Percentiles rank a stretch among this genome's conserved stretches.
Conservation (phyloP, 2,888 invertebrate genomes). For the Protonemura montana region DNA sequence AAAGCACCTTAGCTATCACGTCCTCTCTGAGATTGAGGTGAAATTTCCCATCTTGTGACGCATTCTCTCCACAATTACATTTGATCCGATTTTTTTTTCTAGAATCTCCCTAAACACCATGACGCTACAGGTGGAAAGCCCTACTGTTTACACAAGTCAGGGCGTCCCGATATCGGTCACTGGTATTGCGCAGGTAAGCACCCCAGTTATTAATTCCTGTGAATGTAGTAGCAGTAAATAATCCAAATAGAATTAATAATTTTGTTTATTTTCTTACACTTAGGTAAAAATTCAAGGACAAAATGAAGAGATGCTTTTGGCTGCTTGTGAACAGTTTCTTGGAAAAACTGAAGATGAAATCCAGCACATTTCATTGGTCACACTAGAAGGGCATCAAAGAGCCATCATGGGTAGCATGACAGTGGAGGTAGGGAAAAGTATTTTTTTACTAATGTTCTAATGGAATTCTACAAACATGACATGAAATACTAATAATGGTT, state of each 20-base stretch:
- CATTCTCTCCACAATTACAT: background rate
- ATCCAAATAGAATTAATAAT: background rate
- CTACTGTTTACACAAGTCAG: slow-evolving; percentile 94
- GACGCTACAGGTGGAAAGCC: slow-evolving; percentile 95
- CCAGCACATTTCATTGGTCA: slow-evolving; percentile 89
- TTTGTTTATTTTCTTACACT: slow-evolving; percentile 50
- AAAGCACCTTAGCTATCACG: slow-evolving; percentile 44
- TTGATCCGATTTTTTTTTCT: slow-evolving; percentile 45
- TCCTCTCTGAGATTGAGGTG: background rate
- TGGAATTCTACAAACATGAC: background rate
- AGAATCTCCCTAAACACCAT: slow-evolving; percentile 96
- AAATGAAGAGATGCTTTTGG: slow-evolving; percentile 87
- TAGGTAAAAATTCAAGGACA: slow-evolving; percentile 89
- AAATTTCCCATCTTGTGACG: background rate
- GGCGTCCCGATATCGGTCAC: slow-evolving; percentile 97
- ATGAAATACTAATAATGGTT: background rate
- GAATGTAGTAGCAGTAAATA: background rate
- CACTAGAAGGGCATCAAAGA: slow-evolving; percentile 91
- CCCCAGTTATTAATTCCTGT: no score
- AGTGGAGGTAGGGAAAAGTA: slow-evolving; percentile 69
- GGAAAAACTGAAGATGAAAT: slow-evolving; percentile 89
- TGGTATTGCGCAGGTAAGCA: slow-evolving; percentile 90
- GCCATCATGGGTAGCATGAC: slow-evolving; percentile 98
- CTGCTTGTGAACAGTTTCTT: slow-evolving; percentile 93
- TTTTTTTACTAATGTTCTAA: no score